These are phyloP conservation scores for Pitta sordida DNA, from an alignment of 2,113 vertebrate genomes.

Conservation along the genomic window DNA sequence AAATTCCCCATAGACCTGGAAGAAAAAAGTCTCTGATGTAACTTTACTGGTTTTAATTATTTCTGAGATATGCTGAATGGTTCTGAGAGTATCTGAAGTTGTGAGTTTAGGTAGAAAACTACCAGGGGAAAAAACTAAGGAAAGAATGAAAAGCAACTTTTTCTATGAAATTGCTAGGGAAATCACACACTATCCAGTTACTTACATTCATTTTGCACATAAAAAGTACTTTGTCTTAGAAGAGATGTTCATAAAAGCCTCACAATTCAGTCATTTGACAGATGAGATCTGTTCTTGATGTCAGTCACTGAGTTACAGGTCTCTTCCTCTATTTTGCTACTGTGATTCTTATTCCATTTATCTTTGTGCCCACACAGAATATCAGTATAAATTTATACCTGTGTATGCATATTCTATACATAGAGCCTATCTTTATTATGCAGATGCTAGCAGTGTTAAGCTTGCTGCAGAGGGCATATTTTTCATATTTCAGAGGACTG, in stretches of 20 bases:
- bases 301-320: slow-evolving; percentile 14
- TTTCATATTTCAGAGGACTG: slow-evolving; percentile 21
- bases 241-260: not conserved
- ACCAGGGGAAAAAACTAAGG: not conserved
- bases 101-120: not conserved
- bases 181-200: not conserved
- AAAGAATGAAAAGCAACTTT: not conserved
- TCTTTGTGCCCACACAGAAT: not conserved
- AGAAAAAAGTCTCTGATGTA: not conserved
- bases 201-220: not conserved
- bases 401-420: slow-evolving; percentile 18
- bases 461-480: slow-evolving; percentile 9
- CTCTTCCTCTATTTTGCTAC: not conserved
- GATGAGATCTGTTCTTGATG: slow-evolving; percentile 49
- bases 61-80: not conserved
- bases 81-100: not conserved
- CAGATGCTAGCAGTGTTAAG: slow-evolving; percentile 39
- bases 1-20: not conserved
- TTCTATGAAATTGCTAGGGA: not conserved
- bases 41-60: not conserved
- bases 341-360: slow-evolving; percentile 25
- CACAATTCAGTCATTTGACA: slow-evolving; percentile 18
- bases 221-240: not conserved
- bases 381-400: slow-evolving; percentile 41
- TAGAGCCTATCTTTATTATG: slow-evolving; percentile 55